Percentiles rank a stretch among this genome's conserved stretches.
phyloP scores from a whole-genome alignment of 64 coral and sea anemone species.

The Montipora cactus region DNA sequence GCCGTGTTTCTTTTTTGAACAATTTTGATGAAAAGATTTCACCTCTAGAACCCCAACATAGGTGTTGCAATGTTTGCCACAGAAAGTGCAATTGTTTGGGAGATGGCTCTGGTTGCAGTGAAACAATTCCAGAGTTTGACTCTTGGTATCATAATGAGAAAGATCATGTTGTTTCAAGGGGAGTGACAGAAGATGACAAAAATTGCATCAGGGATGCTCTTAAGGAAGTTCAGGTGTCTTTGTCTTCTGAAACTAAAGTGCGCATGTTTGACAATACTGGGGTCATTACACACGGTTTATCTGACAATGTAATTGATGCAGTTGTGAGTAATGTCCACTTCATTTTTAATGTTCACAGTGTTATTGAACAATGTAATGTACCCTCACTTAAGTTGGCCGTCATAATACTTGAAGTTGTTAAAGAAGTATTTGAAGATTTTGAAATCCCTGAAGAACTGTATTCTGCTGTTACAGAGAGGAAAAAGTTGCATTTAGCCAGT shows the following conservation, averaged over 20 bases:
- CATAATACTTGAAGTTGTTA: no score
- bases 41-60: not conserved
- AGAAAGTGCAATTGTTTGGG: not conserved
- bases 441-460: no score
- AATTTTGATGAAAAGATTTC: no score
- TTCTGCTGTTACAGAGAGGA: no score
- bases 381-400: no score
- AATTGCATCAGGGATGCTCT: not conserved
- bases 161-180: not conserved
- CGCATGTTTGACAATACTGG: not conserved
- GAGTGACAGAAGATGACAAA: not conserved
- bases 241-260: not conserved
- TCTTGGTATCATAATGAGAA: not conserved
- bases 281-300: not conserved
- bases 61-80: not conserved
- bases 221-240: not conserved
- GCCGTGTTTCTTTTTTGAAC: no score
- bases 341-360: no score
- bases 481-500: no score
- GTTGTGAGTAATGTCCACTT: no score
- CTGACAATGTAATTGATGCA: not conserved
- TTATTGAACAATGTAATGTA: no score
- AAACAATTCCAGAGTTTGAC: not conserved
- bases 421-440: no score
- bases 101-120: not conserved